Evolutionary conservation across 2,113 vertebrate genomes (phyloP).

Genomic region (Indicator indicator): DNA sequence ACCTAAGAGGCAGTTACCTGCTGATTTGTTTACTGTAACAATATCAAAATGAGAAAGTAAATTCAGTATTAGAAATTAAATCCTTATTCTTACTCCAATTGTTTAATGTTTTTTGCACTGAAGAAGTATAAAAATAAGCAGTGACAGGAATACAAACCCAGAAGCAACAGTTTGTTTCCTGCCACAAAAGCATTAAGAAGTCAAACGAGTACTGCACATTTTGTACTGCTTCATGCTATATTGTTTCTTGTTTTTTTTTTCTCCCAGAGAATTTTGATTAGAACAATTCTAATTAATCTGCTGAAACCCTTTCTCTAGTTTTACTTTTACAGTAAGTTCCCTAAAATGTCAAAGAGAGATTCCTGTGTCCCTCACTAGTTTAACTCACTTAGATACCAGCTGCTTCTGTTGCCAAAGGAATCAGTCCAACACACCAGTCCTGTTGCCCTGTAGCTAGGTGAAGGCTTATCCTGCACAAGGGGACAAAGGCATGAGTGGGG

Average conservation of each 20-base stretch:
- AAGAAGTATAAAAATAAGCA: neutral
- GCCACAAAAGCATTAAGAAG: neutral
- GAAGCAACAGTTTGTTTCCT: neutral
- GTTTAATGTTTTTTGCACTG: neutral
- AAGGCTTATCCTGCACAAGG: neutral
- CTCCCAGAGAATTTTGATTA: neutral
- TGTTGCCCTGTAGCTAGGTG: neutral
- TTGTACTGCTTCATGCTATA: neutral
- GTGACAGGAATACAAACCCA: neutral
- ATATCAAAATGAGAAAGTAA: fast-evolving
- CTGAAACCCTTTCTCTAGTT: neutral
- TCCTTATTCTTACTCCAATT: neutral
- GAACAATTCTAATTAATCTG: neutral
- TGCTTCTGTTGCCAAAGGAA: neutral
- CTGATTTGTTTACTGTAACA: neutral
- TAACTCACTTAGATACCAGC: neutral
- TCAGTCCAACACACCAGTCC: neutral
- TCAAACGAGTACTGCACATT: neutral
- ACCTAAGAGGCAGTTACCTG: fast-evolving
- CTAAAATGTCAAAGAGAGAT: neutral
- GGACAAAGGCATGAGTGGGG: fast-evolving
- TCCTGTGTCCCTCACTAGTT: neutral
- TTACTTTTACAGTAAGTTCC: neutral
- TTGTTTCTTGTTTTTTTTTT: neutral
- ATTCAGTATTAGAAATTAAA: neutral